Evolutionary conservation across 2,797 vertebrate genomes (phyloP).

Genomic region (Ptychadena robeensis): DNA sequence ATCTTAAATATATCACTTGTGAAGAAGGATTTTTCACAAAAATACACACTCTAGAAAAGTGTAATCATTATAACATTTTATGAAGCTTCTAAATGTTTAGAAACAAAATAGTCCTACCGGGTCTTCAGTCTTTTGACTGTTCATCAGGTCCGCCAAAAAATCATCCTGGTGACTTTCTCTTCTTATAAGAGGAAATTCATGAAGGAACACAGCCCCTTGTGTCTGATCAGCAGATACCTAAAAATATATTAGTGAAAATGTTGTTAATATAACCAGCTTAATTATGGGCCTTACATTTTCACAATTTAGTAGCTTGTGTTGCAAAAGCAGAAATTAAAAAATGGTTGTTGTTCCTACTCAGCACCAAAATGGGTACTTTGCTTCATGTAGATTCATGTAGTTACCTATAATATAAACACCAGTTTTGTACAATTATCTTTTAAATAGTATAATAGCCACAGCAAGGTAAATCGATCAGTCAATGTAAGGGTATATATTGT

Average conservation of each 20-base stretch:
- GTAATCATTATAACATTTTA: neutral
- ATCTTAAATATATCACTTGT: too few relatives aligned
- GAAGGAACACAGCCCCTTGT: constrained; percentile 88
- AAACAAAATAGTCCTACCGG: constrained; percentile 73
- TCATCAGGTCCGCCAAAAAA: constrained; percentile 79
- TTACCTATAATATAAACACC: too few relatives aligned
- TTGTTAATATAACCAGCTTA: neutral
- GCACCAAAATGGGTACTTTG: too few relatives aligned
- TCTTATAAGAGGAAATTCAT: constrained; percentile 91
- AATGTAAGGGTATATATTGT: neutral
- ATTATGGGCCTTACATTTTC: neutral
- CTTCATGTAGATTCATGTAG: too few relatives aligned
- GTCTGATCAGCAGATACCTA: constrained; percentile 81
- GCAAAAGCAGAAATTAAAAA: too few relatives aligned
- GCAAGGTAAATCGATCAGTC: too few relatives aligned
- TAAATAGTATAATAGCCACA: too few relatives aligned
- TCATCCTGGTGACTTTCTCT: constrained; percentile 89
- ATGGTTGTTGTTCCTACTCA: too few relatives aligned
- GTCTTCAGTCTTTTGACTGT: constrained; percentile 86
- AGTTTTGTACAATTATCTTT: too few relatives aligned
- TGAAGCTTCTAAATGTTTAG: neutral
- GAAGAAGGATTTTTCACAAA: too few relatives aligned
- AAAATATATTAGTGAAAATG: constrained; percentile 40
- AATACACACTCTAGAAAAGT: neutral
- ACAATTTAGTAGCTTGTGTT: too few relatives aligned